phyloP scores from a whole-genome alignment of 2,113 vertebrate species.

The Alces alces region DNA sequence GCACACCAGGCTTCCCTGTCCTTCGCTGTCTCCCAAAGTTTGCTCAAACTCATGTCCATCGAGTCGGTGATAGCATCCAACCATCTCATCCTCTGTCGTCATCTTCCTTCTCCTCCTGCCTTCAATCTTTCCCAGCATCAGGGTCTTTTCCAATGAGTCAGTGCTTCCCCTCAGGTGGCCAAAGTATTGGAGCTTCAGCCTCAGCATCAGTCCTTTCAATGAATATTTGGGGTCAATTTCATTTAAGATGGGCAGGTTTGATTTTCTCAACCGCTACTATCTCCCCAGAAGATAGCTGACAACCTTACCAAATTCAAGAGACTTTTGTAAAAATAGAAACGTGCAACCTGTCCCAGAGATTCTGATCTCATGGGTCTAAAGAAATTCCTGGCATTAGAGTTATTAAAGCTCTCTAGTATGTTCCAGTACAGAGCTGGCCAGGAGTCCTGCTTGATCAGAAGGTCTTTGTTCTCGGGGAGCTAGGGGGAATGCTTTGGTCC shows the following conservation, averaged over 20 bases:
- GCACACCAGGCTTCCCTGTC: background rate
- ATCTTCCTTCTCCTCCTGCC: background rate
- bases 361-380: background rate
- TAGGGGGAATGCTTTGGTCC: fast-evolving
- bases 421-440: background rate
- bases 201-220: background rate
- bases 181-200: background rate
- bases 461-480: background rate
- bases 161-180: background rate
- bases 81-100: background rate
- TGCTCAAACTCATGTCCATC: background rate
- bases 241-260: background rate
- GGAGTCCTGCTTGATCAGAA: background rate
- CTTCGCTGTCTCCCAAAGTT: background rate
- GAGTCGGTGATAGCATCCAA: background rate
- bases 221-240: background rate
- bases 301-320: fast-evolving
- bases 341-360: background rate
- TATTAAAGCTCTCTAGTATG: background rate
- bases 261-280: background rate
- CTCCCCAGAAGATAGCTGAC: background rate
- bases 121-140: background rate
- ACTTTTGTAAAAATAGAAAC: background rate
- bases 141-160: background rate
- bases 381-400: background rate